phyloP scores from a whole-genome alignment of 30 jellyfish, hydroid and myxozoan species.

The Aurelia coerulea region DNA sequence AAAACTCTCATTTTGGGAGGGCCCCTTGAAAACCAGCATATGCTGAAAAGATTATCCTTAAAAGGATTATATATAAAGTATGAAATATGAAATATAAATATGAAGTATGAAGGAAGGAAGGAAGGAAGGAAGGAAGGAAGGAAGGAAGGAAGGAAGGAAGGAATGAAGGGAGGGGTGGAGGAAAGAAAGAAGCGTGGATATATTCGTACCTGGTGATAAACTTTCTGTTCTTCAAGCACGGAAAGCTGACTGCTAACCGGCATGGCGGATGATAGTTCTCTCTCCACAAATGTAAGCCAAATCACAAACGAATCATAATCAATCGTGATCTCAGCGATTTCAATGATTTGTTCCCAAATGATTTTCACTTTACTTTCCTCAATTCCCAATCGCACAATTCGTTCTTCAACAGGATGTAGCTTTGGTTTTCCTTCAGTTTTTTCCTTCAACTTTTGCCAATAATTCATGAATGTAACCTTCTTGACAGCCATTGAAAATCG shows the following conservation, averaged over 20 bases:
- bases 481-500: slow-evolving; percentile 33
- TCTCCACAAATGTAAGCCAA: slow-evolving; percentile 92
- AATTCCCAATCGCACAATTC: slow-evolving; percentile 53
- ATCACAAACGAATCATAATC: slow-evolving; percentile 69
- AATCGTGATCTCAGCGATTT: slow-evolving; percentile 29
- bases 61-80: too few relatives aligned
- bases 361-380: slow-evolving; percentile 60
- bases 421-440: background rate
- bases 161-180: too few relatives aligned
- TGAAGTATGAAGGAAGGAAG: too few relatives aligned
- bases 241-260: slow-evolving; percentile 62
- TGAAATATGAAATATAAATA: too few relatives aligned
- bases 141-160: too few relatives aligned
- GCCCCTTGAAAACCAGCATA: too few relatives aligned
- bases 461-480: slow-evolving; percentile 49
- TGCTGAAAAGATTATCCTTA: too few relatives aligned
- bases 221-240: slow-evolving; percentile 71
- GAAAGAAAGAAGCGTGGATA: too few relatives aligned
- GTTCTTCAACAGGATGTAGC: slow-evolving; percentile 55
- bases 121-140: too few relatives aligned
- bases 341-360: slow-evolving; percentile 64
- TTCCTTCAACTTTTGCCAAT: slow-evolving; percentile 50
- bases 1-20: too few relatives aligned
- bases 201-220: slow-evolving; percentile 74
- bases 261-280: slow-evolving; percentile 63